These are phyloP conservation scores for Nanorana parkeri DNA, from an alignment of 2,113 vertebrate genomes.

Conservation along the genomic window DNA sequence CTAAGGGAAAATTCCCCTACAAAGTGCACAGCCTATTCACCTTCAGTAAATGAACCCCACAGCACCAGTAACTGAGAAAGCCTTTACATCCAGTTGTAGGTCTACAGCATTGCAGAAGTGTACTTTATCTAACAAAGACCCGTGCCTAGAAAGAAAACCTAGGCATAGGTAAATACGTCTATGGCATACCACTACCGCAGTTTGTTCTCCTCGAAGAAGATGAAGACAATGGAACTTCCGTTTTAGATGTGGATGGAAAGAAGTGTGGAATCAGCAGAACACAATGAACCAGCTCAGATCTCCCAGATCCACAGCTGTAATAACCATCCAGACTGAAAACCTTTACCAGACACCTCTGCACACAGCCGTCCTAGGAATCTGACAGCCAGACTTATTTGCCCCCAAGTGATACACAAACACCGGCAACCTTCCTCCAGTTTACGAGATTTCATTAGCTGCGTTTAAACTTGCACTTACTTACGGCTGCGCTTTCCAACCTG, in stretches of 20 bases:
- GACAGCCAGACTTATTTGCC: background rate
- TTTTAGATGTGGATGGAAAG: background rate
- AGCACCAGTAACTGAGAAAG: no score
- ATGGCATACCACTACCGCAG: background rate
- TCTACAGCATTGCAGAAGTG: no score
- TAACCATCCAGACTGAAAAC: background rate
- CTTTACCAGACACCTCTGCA: background rate
- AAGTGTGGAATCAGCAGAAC: background rate
- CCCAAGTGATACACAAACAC: background rate
- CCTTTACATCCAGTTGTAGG: no score
- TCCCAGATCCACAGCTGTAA: background rate
- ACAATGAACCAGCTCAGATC: background rate
- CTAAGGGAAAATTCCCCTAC: no score
- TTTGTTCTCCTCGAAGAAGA: background rate
- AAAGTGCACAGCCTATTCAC: no score
- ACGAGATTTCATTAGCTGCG: background rate
- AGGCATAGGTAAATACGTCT: no score
- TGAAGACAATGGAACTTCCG: no score
- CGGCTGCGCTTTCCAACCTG: background rate
- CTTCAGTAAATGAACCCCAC: no score
- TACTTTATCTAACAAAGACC: no score
- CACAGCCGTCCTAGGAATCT: background rate
- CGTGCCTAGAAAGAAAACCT: no score
- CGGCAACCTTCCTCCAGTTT: background rate
- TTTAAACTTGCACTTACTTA: background rate